Base-by-base conservation (phyloP, 2,797 vertebrate genomes). In the Chaenodraco wilsoni region DNA sequence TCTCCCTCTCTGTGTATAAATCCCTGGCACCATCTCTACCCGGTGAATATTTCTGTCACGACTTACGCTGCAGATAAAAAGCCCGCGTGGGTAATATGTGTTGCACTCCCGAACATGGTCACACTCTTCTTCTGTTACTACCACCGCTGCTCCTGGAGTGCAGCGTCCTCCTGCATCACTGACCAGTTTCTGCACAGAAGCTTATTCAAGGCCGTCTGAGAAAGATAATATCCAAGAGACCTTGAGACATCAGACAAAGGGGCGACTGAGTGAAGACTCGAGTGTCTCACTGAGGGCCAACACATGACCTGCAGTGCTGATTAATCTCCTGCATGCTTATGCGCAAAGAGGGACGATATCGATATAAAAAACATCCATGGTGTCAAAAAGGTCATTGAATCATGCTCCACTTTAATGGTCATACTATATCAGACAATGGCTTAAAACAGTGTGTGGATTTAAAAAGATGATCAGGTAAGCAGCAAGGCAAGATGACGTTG, bases 1-100 rank as follows among this genome's bases (percentile, higher is more conserved):
- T 8, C 49, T 67, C 60, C 7, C 45, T 43, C 44, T 37, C 33
- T 43, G 8, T 37, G 9, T 65, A 21, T 50, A 44, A 70, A 79
- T 72, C 70, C 59, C 48, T 52, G 31, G 27, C 60, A 52, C 41
- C 65, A 40, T 70, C 58, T 71, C 46, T 51, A 40, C 68, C 75
- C 78, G 50, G 49, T 72, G 65, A 76, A 69, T 76, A 79, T 46
- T 19, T 76, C 71, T 55, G 84, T 89, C 88, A 90, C 84, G 85
- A 91, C 84, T 84, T 87, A 69, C 75, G 62, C 85, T 84, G 82
- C 87, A 82, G 85, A 88, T 71, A 71, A 46, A 50, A 23, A 64
- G 60, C 76, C 58, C 3, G 50, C 70, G 10, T 74, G 68, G 59
- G 75, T 75, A 21, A 21, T 21, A 74, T 64, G 50, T 49, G 45